phyloP scores from a whole-genome alignment of 2,888 invertebrate genomes.

The Timema cristinae region DNA sequence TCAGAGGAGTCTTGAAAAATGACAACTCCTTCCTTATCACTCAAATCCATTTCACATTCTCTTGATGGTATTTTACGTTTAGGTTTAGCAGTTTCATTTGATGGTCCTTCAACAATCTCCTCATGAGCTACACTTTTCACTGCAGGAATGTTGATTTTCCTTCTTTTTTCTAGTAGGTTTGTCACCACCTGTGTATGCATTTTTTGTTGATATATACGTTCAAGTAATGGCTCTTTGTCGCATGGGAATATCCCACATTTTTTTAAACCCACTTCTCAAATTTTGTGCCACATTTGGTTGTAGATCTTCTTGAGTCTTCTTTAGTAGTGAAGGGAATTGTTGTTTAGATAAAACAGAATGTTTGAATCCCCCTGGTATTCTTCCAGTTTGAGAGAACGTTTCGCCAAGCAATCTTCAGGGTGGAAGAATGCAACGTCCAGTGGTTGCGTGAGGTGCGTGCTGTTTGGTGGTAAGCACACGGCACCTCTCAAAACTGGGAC shows the following conservation, averaged over 20 bases:
- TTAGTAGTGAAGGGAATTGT: not conserved
- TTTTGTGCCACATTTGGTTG: not conserved
- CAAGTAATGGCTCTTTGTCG: not conserved
- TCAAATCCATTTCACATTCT: not conserved
- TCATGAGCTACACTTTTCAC: not conserved
- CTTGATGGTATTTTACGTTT: not conserved
- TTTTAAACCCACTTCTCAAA: not conserved
- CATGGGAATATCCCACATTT: conserved; percentile 12
- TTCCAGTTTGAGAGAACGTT: not conserved
- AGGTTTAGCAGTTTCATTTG: not conserved
- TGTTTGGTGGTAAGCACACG: conserved; percentile 1
- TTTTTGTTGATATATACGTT: not conserved
- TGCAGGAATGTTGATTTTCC: conserved; percentile 8
- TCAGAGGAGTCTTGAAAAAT: not conserved
- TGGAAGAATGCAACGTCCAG: conserved; percentile 1
- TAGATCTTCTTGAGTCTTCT: not conserved
- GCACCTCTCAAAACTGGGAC: not conserved
- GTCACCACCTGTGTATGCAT: not conserved
- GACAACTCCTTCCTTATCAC: not conserved
- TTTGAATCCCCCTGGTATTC: not conserved
- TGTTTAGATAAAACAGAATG: not conserved
- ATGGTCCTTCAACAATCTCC: not conserved
- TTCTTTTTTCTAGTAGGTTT: not conserved
- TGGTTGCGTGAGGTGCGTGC: conserved; percentile 4
- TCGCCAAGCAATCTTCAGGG: not conserved